phyloP scores from a whole-genome alignment of 2,113 vertebrate species.

The Microcebus tavaratra region DNA sequence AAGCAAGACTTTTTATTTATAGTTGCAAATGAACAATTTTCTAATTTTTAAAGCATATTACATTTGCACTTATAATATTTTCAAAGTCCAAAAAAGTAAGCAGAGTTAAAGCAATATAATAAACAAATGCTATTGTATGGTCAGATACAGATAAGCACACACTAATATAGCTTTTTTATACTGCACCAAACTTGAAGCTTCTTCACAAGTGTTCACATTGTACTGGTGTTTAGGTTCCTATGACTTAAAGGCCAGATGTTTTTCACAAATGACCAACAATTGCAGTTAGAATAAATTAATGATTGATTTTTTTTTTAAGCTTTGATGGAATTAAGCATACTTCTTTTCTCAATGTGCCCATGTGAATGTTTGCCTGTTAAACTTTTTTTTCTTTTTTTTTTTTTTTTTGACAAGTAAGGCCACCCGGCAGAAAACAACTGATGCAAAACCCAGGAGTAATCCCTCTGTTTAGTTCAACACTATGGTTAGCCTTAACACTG shows the following conservation, averaged over 20 bases:
- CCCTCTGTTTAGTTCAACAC: slow-evolving; percentile 96
- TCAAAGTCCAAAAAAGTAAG: slow-evolving; percentile 66
- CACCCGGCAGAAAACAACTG: slow-evolving; percentile 99
- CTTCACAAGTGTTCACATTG: slow-evolving; percentile 75
- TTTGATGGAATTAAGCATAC: slow-evolving; percentile 99
- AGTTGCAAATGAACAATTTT: slow-evolving; percentile 82
- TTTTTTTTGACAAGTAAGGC: slow-evolving; percentile 96
- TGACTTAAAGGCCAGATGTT: slow-evolving; percentile 93
- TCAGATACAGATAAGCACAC: neutral
- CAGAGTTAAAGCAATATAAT: slow-evolving; percentile 28
- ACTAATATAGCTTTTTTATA: neutral
- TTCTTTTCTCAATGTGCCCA: slow-evolving; percentile 94
- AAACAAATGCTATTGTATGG: neutral
- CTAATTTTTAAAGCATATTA: slow-evolving; percentile 81
- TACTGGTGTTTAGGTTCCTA: slow-evolving; percentile 84
- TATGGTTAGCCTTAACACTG: slow-evolving; percentile 99
- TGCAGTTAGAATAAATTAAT: slow-evolving; percentile 97
- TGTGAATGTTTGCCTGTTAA: slow-evolving; percentile 95
- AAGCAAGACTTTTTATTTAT: slow-evolving; percentile 78
- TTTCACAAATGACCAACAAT: slow-evolving; percentile 95
- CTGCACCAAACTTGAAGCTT: slow-evolving; percentile 64
- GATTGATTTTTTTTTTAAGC: slow-evolving; percentile 97
- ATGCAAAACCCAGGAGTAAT: slow-evolving; percentile 99
- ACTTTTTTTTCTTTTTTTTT: slow-evolving; percentile 79
- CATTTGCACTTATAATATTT: slow-evolving; percentile 68